Base-by-base conservation (phyloP, 2,888 invertebrate species). In the Notodromas monacha region DNA sequence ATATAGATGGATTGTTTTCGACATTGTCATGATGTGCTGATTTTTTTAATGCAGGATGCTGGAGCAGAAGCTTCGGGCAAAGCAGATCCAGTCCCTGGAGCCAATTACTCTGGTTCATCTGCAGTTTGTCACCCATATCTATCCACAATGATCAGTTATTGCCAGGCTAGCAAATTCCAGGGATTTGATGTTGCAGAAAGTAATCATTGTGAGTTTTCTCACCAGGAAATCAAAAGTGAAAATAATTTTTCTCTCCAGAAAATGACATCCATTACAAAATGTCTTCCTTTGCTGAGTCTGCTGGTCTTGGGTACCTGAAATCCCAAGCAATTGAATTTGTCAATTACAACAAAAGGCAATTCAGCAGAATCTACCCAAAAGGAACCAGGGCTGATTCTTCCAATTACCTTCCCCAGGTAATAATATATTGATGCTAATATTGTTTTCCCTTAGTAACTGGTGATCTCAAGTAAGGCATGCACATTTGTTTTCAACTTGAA, bases 311-410 rank as follows among this genome's bases (percentile, higher is more conserved):
- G 50, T 81, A 77, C 48, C 58, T 96, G 38, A 89, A 89, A 57
- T 68, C 74, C 36, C 76, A 76, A 43, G 77, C 89, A 33, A 81
- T 92, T 33, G 96, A 96, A 53, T 89, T 96, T 55, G 92, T 96
- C 44, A 96, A 96, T 63, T 99, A 99, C 54, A 99, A 99, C 56
- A 99, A 96, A 54, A 61, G 92, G 12, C 96, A 99, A 55, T 79
- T 96, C 76, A 86, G 84, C 40, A 58, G 96, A 35, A 96, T 99
- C 45, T 99, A 99, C 51, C 96, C 96, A 2, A 86, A 86, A 47
- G 96, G 96, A 38, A 89, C 89, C 3, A 55, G 96, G 31, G 96
- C 92, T 15, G 96, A 99, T 53, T 96, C 92, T 32, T 86, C 86
- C 26, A 99, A 99, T 49, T 96, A 86, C 50, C 77, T 99, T 76